Base-by-base conservation (phyloP, 2,888 invertebrate species). In the Napeogenes inachia region DNA sequence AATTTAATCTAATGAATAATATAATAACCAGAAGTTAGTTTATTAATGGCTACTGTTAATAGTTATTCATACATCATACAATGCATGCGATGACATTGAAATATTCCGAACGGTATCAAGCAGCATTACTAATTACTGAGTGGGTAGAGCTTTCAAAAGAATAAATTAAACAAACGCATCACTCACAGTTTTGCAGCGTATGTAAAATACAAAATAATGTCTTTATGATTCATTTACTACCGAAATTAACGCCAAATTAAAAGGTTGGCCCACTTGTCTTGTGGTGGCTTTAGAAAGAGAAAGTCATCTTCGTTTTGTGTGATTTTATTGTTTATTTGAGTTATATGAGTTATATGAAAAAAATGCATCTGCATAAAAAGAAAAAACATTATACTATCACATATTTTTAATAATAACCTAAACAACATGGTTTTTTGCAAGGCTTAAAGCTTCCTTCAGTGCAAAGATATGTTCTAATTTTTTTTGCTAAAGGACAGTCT, bases 401-500 rank as follows among this genome's bases (percentile, higher is more conserved):
- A 30, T 47, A 55, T 57, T 64, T 56, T 75, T 61, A 88, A 68
- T 89, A 89, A 59, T 85, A 89, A 45, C 89, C 87, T 68, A 79
- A 81, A 60, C 72, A 70, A 64, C 90, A 90, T 3, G 90, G 89
- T 63, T 89, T 90, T 55, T 77, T 82, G 61, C 90, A 90, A 5
- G 89, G 78, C 54, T 89, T 89, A 60, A 87, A 90, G 47, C 74
- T 78, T 6, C 90, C 90, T 67, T 90, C 89, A 21, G 75, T 73
- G 57, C 88, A 87, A 8, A 90, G 71, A 61, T 78, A 89, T 1
- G 76, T 47, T 2, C 90, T 77, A 30, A 89, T 73, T 72, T 87
- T 89, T 66, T 89, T 89, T 0, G 90, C 90, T 33, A 90, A 75
- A 0, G 89, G 87, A 77, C 90, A 90, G 67, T 90, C 89, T 13